phyloP scores from a whole-genome alignment of 2,113 vertebrate genomes.

The Burhinus oedicnemus region DNA sequence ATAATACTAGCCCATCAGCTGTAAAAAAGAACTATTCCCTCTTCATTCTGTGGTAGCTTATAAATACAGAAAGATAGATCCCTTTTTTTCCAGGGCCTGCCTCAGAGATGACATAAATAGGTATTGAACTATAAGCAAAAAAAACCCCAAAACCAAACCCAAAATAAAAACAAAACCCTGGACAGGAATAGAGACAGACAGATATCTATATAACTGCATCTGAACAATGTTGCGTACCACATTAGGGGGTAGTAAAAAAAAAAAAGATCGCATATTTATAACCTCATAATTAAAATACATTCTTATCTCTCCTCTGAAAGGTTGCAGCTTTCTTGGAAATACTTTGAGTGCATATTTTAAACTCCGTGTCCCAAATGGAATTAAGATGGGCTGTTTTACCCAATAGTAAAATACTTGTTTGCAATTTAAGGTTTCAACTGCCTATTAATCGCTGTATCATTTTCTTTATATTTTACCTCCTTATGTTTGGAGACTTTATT shows the following conservation, averaged over 20 bases:
- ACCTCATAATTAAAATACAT: conserved; percentile 47
- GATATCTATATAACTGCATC: not conserved
- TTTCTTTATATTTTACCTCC: not conserved
- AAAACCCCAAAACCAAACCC: not conserved
- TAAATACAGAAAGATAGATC: conserved; percentile 37
- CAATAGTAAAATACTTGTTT: not conserved
- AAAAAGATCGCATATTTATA: conserved; percentile 6
- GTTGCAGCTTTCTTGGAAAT: conserved; percentile 51
- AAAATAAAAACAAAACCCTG: not conserved
- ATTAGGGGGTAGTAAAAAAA: not conserved
- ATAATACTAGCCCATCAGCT: conserved; percentile 24
- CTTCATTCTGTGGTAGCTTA: conserved; percentile 19
- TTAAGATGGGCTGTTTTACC: conserved; percentile 30
- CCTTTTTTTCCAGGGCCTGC: not conserved
- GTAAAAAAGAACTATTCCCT: conserved; percentile 25
- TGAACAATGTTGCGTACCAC: not conserved
- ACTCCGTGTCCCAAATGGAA: not conserved
- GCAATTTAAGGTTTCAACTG: not conserved
- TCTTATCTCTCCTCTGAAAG: conserved; percentile 48
- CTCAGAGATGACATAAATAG: conserved; percentile 29
- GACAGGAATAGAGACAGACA: not conserved
- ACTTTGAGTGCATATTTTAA: conserved; percentile 42
- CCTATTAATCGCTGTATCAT: not conserved
- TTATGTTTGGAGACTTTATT: not conserved
- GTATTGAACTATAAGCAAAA: not conserved